Evolutionary conservation across 2,113 vertebrate species (phyloP).

Genomic region (Erythrolamprus reginae): DNA sequence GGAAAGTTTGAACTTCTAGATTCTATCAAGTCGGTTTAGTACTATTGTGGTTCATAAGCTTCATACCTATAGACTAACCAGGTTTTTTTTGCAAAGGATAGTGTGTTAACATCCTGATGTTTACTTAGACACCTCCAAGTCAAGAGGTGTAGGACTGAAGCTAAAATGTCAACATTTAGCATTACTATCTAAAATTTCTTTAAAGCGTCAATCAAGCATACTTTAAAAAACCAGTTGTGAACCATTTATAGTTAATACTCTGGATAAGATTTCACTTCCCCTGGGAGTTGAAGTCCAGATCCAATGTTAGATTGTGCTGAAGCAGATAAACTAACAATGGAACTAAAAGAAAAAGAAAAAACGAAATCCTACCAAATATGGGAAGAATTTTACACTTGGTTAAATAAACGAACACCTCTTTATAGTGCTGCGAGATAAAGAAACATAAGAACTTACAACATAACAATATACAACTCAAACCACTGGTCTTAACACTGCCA

Average conservation of each 20-base stretch:
- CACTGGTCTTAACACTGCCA: too few species aligned
- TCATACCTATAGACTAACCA: background rate
- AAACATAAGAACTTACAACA: too few species aligned
- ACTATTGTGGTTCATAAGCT: background rate
- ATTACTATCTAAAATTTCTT: background rate
- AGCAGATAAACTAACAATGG: too few species aligned
- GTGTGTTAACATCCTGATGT: background rate
- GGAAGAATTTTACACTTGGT: too few species aligned
- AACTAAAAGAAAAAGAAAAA: too few species aligned
- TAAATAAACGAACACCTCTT: too few species aligned
- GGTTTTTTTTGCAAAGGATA: background rate
- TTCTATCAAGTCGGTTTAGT: background rate
- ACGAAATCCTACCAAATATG: too few species aligned
- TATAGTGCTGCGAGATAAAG: too few species aligned
- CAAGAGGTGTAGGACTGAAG: background rate
- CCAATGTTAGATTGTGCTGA: too few species aligned
- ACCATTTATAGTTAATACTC: background rate
- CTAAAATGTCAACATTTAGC: background rate
- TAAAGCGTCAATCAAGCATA: background rate
- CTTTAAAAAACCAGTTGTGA: background rate
- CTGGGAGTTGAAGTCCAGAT: too few species aligned
- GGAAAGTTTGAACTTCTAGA: background rate
- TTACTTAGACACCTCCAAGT: background rate
- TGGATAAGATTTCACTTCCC: background rate
- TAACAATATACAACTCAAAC: too few species aligned